Evolutionary conservation across 2,113 vertebrate genomes (phyloP).

Genomic region (Balaeniceps rex): DNA sequence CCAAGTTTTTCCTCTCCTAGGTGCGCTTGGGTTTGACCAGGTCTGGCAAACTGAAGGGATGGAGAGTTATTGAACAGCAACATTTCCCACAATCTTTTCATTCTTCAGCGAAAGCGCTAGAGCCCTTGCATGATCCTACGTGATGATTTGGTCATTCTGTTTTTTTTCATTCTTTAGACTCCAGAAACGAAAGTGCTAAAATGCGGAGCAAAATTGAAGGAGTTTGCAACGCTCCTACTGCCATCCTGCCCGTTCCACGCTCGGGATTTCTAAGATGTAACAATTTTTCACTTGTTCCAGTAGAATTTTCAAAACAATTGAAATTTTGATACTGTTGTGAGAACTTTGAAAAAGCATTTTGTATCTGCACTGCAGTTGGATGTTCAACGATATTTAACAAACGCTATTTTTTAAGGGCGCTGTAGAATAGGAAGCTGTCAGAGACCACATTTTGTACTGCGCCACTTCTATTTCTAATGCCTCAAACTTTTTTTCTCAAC

Average conservation of each 20-base stretch:
- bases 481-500: neutral
- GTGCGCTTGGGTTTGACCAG: neutral
- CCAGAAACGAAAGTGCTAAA: neutral
- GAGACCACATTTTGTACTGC: constrained; percentile 48
- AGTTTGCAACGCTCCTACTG: neutral
- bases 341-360: constrained; percentile 40
- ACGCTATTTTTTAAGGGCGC: neutral
- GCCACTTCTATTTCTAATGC: constrained; percentile 20
- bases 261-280: neutral
- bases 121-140: neutral
- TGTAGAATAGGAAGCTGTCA: neutral
- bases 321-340: constrained; percentile 58
- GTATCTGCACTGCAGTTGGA: constrained; percentile 3
- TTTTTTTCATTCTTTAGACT: neutral
- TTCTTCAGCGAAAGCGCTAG: neutral
- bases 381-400: neutral
- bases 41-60: neutral
- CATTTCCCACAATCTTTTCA: neutral
- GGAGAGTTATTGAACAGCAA: neutral
- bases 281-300: constrained; percentile 23
- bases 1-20: constrained; percentile 82
- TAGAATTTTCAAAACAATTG: neutral
- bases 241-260: neutral
- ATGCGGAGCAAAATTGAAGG: neutral
- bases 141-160: neutral